phyloP scores from a whole-genome alignment of 2,113 vertebrate species.

The Speoplatyrhinus poulsoni region DNA sequence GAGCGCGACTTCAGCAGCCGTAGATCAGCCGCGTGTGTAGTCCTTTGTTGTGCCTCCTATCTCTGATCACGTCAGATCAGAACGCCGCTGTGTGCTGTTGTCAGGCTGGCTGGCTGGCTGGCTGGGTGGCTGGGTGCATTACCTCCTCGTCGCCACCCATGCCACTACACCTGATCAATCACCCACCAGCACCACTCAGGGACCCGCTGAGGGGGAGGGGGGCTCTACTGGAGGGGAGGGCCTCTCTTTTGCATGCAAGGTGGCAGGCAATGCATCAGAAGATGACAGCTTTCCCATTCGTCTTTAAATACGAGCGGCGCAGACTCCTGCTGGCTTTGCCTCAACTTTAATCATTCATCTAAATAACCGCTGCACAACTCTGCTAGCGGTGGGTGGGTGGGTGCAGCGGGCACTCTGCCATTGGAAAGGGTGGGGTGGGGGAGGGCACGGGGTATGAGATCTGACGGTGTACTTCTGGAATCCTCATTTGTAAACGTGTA shows the following conservation, averaged over 20 bases:
- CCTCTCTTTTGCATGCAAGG: constrained; percentile 73
- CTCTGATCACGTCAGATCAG: constrained; percentile 55
- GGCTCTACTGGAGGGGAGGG: constrained; percentile 8
- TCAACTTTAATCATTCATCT: constrained; percentile 84
- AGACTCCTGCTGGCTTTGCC: constrained; percentile 70
- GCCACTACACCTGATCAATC: constrained; percentile 63
- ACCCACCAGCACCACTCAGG: constrained; percentile 46
- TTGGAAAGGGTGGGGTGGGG: not conserved
- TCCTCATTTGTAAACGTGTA: constrained; percentile 71
- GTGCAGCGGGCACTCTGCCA: not conserved
- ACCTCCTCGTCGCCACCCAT: constrained; percentile 45
- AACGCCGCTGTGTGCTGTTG: constrained; percentile 34
- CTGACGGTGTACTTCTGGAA: constrained; percentile 43
- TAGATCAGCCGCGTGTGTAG: constrained; percentile 44
- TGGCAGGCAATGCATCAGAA: constrained; percentile 80
- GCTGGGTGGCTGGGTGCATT: constrained; percentile 9
- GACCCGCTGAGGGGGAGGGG: constrained; percentile 19
- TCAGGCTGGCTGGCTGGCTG: constrained; percentile 42
- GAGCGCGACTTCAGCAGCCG: constrained; percentile 29
- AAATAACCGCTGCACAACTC: constrained; percentile 77
- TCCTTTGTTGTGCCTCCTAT: constrained; percentile 43
- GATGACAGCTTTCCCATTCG: constrained; percentile 78
- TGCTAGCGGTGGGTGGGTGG: constrained; percentile 32
- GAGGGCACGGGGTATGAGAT: not conserved
- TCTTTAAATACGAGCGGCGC: constrained; percentile 75